Evolutionary conservation across 2,888 invertebrate species (phyloP).

Genomic region (Drosophila lutescens): DNA sequence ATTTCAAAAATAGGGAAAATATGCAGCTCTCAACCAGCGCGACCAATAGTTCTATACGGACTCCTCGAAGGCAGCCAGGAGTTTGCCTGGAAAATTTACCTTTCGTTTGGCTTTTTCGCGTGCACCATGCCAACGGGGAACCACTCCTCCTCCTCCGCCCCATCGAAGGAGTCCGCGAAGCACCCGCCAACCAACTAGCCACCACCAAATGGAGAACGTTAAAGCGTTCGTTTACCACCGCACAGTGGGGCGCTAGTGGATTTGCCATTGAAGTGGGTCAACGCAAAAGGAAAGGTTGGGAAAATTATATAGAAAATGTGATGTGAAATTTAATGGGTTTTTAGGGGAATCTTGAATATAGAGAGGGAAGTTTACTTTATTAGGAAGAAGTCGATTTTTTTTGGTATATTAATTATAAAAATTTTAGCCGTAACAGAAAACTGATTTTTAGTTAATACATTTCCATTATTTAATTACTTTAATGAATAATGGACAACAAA

Average conservation of each 20-base stretch:
- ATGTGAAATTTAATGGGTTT: background rate
- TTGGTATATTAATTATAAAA: too few relatives aligned
- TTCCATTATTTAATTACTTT: too few relatives aligned
- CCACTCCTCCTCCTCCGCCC: slow-evolving; percentile 2
- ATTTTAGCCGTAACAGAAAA: too few relatives aligned
- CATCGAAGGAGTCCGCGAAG: background rate
- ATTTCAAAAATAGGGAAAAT: background rate
- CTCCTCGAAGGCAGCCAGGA: slow-evolving; percentile 23
- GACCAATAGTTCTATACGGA: slow-evolving; percentile 28
- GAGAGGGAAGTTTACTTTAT: too few relatives aligned
- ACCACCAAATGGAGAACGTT: slow-evolving; percentile 34
- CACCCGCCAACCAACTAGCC: background rate
- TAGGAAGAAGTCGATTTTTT: too few relatives aligned
- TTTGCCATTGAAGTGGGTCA: slow-evolving; percentile 18
- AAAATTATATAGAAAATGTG: too few relatives aligned
- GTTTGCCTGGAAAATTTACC: slow-evolving; percentile 54
- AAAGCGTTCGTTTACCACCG: slow-evolving; percentile 22
- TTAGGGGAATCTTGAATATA: background rate
- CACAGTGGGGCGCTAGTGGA: slow-evolving; percentile 26
- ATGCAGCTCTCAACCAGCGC: slow-evolving; percentile 14
- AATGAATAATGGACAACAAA: too few relatives aligned
- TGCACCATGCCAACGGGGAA: slow-evolving; percentile 81
- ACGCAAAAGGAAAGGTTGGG: background rate
- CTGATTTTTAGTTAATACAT: too few relatives aligned
- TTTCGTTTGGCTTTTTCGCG: slow-evolving; percentile 79